Evolutionary conservation across 2,797 vertebrate genomes (phyloP), one percentile per base, ranked within the genome.

Genomic region (Myotis daubentonii): DNA sequence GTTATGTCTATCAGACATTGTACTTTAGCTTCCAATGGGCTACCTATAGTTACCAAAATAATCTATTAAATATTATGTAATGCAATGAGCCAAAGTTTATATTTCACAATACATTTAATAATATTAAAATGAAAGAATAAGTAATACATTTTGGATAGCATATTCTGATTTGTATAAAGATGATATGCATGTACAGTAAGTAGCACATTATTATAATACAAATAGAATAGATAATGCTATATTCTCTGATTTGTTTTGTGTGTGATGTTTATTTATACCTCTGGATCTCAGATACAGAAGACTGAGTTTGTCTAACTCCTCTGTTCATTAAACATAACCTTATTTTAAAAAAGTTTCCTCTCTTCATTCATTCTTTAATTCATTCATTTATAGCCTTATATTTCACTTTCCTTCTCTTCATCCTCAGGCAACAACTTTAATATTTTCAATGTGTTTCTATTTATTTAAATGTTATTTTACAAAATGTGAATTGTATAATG

Each of bases 401-500:
- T 74, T 25, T 36, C 5, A 86, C 2, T 55, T 82, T 17, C 22
- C 15, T 72, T 78, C 65, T 53, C 28, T 92, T 92, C 51, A 83
- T 53, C 51, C 2, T 12, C 5, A 72, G 57, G 22, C 30, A 92
- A 79, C 6, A 70, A 62, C 87, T 82, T 87, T 84, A 87, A 89
- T 75, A 20, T 70, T 80, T 41, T 65, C 55, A 82, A 51, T 70
- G 20, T 51, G 11, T 33, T 94, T 89, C 38, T 62, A 28, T 60
- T 93, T 78, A 92, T 80, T 70, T 91, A 22, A 84, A 71, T 86
- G 28, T 70, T 47, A 3, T 94, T 87, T 87, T 75, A 80, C 11
- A 65, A 92, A 89, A 84, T 72, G 8, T 47, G 33, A 85, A 85
- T 71, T 75, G 5, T 68, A 57, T 60, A 66, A 85, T 57, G 9